Percentiles rank a stretch among this genome's conserved stretches.
phyloP scores from a whole-genome alignment of 2,113 vertebrate species.

The Nesogale talazaci region DNA sequence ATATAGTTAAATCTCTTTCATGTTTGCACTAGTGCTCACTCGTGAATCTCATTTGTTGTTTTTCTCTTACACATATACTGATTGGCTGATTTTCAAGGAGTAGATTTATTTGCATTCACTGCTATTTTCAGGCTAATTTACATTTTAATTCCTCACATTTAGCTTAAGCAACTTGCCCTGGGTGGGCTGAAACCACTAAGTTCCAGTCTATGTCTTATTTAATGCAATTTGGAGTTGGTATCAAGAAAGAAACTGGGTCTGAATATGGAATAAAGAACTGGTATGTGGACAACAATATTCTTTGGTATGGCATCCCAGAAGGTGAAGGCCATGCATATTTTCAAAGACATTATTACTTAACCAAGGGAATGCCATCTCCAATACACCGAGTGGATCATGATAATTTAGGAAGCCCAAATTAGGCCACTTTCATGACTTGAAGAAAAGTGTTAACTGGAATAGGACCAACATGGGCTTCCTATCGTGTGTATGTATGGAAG shows the following conservation, averaged over 20 bases:
- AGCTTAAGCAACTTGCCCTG: too few species aligned
- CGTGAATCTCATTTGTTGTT: not conserved
- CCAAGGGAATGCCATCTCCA: not conserved
- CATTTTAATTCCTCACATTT: not conserved
- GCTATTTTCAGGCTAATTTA: not conserved
- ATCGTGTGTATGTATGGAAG: too few species aligned
- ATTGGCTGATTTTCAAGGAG: too few species aligned
- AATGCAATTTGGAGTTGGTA: conserved; percentile 20
- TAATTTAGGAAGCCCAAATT: not conserved
- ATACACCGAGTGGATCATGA: too few species aligned
- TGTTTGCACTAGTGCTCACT: not conserved
- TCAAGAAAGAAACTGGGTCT: not conserved
- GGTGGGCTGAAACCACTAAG: too few species aligned
- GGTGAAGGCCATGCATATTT: conserved; percentile 9
- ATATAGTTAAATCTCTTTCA: conserved; percentile 3
- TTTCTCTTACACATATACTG: not conserved
- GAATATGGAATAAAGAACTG: not conserved
- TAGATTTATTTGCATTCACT: not conserved
- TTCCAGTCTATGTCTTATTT: not conserved
- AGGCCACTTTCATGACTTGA: not conserved
- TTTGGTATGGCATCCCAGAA: not conserved
- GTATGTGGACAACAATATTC: not conserved
- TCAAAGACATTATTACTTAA: not conserved
- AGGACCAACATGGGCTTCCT: too few species aligned
- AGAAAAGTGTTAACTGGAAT: too few species aligned